Evolutionary conservation across 2,113 vertebrate genomes (phyloP).

Genomic region (Spea bombifrons): DNA sequence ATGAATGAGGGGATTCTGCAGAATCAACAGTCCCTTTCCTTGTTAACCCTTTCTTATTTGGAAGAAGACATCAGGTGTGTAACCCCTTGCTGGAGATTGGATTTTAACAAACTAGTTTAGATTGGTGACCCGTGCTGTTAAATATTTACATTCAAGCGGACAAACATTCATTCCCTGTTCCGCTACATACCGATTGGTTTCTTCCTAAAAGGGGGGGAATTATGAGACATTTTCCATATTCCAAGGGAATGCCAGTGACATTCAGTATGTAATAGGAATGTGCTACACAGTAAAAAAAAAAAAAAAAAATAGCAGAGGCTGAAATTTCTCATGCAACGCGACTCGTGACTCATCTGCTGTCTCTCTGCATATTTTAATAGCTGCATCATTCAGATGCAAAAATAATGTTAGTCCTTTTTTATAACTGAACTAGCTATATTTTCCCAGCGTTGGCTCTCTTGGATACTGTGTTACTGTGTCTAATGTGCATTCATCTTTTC

Average conservation of each 20-base stretch:
- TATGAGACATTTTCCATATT: neutral
- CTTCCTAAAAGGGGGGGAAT: neutral
- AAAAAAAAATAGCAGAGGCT: neutral
- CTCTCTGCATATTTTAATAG: conserved; percentile 13
- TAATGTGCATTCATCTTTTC: conserved; percentile 1
- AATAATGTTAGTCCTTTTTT: neutral
- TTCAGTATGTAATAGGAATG: conserved; percentile 4
- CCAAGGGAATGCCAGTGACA: conserved; percentile 2
- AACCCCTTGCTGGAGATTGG: too few species aligned
- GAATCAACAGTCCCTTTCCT: too few species aligned
- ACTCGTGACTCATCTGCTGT: conserved; percentile 32
- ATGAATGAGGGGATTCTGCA: too few species aligned
- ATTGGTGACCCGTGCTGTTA: neutral
- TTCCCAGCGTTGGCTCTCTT: neutral
- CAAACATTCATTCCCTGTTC: neutral
- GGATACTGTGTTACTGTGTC: neutral
- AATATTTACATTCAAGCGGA: neutral
- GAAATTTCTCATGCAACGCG: conserved; percentile 24
- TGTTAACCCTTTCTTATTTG: too few species aligned
- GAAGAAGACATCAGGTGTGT: too few species aligned
- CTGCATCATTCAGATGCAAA: conserved; percentile 12
- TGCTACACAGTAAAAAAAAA: conserved; percentile 23
- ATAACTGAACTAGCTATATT: conserved; percentile 7
- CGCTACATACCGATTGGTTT: neutral
- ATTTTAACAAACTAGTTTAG: too few species aligned